Percentiles rank a stretch among this genome's conserved stretches.
Evolutionary conservation across 2,113 vertebrate genomes (phyloP).

Genomic region (Cynocephalus volans): DNA sequence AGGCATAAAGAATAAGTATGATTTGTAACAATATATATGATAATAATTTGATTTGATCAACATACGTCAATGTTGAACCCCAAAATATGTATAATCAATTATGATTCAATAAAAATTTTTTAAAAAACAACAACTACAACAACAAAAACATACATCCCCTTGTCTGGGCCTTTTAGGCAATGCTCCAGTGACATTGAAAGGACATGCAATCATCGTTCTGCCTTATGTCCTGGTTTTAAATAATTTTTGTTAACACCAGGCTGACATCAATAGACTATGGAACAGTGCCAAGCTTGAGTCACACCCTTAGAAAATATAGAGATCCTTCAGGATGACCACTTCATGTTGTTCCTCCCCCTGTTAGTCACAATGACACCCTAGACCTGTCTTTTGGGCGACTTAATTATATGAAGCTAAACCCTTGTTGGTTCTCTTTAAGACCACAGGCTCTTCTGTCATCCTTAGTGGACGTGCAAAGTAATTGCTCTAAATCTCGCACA

Average conservation of each 20-base stretch:
- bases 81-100: too few species aligned
- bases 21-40: too few species aligned
- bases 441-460: not conserved
- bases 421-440: not conserved
- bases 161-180: not conserved
- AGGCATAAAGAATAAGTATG: too few species aligned
- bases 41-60: too few species aligned
- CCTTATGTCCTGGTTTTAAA: constrained; percentile 21
- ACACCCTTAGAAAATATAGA: constrained; percentile 54
- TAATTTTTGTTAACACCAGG: constrained; percentile 5
- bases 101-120: too few species aligned
- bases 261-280: not conserved
- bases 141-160: not conserved
- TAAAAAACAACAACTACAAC: too few species aligned
- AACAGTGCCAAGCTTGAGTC: constrained; percentile 43
- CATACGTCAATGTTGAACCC: too few species aligned
- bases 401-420: not conserved
- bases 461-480: constrained; percentile 45
- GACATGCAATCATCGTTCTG: not conserved
- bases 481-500: constrained; percentile 64
- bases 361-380: not conserved
- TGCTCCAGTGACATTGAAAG: not conserved
- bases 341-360: not conserved
- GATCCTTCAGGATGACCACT: not conserved
- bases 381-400: not conserved